phyloP scores from a whole-genome alignment of 2,113 vertebrate species.

The Gnathonemus echidnorhynchus region DNA sequence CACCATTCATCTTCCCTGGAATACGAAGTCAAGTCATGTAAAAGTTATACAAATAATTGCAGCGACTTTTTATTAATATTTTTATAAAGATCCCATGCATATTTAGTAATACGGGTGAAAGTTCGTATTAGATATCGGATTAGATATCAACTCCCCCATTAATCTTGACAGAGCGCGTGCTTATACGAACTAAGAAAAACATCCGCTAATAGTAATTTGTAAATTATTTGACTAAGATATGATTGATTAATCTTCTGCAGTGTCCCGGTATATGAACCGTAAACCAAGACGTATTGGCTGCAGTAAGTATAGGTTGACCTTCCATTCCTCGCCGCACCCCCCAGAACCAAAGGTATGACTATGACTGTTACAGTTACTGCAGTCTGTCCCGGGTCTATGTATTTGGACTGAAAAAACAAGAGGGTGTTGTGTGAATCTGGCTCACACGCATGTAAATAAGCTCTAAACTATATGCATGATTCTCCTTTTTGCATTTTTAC shows the following conservation, averaged over 20 bases:
- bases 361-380: not conserved
- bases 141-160: not conserved
- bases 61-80: not conserved
- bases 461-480: not conserved
- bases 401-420: not conserved
- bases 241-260: not conserved
- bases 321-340: not conserved
- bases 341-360: not conserved
- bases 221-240: not conserved
- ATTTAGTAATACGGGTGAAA: not conserved
- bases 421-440: not conserved
- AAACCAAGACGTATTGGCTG: not conserved
- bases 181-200: not conserved
- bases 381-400: not conserved
- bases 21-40: not conserved
- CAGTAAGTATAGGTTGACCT: not conserved
- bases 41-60: not conserved
- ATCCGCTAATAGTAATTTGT: not conserved
- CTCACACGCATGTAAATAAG: not conserved
- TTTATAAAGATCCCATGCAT: not conserved
- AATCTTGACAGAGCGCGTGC: not conserved
- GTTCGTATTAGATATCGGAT: not conserved
- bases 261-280: not conserved
- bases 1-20: not conserved
- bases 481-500: not conserved